A percentile compares a stretch with the other conserved stretches of the same genome.
These are phyloP conservation scores for Pedionomus torquatus DNA, from an alignment of 2,113 vertebrate species.

Conservation along the genomic window DNA sequence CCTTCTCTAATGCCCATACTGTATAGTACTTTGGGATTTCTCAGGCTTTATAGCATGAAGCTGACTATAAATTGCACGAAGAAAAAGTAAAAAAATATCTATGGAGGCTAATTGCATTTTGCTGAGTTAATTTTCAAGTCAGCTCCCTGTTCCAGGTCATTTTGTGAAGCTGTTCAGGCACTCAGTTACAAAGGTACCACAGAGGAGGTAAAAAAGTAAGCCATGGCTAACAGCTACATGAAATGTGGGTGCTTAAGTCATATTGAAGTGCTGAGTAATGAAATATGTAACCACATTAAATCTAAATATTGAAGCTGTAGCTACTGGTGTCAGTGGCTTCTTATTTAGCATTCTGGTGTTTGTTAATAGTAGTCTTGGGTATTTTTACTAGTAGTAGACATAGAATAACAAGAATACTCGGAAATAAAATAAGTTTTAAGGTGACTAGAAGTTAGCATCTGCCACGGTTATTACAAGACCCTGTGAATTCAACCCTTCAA, in stretches of 20 bases:
- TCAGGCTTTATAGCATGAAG: background rate
- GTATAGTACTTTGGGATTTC: background rate
- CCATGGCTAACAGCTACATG: background rate
- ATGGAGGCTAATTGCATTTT: background rate
- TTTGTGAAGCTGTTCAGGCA: background rate
- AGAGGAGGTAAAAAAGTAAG: background rate
- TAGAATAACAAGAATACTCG: background rate
- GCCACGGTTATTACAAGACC: background rate
- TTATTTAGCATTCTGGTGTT: background rate
- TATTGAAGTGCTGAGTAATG: background rate
- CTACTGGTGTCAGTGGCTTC: background rate
- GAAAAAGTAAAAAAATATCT: constrained; percentile 1
- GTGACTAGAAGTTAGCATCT: background rate
- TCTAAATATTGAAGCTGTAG: background rate
- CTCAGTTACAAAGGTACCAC: background rate
- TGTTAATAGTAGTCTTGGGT: background rate
- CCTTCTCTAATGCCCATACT: background rate
- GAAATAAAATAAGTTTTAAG: background rate
- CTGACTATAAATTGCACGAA: constrained; percentile 8
- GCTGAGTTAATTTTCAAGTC: background rate
- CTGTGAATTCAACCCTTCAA: background rate
- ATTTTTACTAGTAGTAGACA: background rate
- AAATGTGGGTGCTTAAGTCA: background rate
- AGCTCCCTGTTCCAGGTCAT: background rate
- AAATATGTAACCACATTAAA: background rate